Evolutionary conservation across 2,888 invertebrate genomes (phyloP).

Genomic region (Cybosia mesomella): DNA sequence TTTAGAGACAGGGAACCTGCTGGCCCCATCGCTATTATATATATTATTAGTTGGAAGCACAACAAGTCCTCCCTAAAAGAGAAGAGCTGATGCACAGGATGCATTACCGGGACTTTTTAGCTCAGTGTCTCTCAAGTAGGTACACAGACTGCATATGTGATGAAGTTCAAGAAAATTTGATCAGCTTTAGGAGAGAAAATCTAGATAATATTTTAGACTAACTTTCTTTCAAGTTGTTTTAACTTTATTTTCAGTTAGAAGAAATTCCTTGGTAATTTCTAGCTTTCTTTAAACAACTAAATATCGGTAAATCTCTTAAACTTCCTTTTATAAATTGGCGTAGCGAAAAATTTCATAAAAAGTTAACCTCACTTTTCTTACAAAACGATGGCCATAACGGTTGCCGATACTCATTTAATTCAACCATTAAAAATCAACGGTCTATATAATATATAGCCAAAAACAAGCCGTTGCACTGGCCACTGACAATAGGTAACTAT

Average conservation of each 20-base stretch:
- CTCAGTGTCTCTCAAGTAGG: too few relatives aligned
- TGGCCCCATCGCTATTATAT: too few relatives aligned
- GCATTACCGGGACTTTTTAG: too few relatives aligned
- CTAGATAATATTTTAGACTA: conserved; percentile 3
- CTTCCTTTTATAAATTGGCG: conserved; percentile 43
- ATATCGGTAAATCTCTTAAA: conserved; percentile 24
- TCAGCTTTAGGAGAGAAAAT: neutral
- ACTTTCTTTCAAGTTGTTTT: neutral
- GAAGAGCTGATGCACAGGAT: too few relatives aligned
- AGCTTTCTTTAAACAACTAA: neutral
- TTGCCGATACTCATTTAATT: conserved; percentile 61
- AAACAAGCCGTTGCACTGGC: conserved; percentile 66
- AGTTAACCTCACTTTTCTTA: conserved; percentile 45
- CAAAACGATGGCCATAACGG: conserved; percentile 63
- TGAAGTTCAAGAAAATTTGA: neutral
- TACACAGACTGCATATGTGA: neutral
- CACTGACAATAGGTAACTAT: conserved; percentile 64
- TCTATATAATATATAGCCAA: conserved; percentile 61
- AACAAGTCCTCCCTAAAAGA: too few relatives aligned
- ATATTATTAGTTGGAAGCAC: too few relatives aligned
- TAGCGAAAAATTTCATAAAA: conserved; percentile 41
- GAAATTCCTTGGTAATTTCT: neutral
- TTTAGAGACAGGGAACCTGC: too few relatives aligned
- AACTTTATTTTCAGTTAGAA: neutral
- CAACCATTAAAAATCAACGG: conserved; percentile 70